Base-by-base conservation (phyloP, 2,888 invertebrate species). In the Cerastis leucographa region DNA sequence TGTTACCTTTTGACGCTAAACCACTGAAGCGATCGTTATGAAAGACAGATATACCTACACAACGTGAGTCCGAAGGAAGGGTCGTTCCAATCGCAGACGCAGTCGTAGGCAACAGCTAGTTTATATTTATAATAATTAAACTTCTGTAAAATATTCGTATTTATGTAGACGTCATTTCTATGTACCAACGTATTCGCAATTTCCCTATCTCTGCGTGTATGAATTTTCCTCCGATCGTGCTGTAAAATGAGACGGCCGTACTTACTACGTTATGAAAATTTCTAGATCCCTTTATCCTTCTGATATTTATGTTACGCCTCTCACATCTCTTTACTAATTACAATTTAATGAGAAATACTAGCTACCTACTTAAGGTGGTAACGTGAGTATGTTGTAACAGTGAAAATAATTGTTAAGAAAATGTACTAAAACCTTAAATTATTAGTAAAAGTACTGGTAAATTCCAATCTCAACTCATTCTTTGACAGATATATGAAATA, bases 241-340 rank as follows among this genome's bases (percentile, higher is more conserved):
- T 67, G 64, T 71, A 77, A 78, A 85, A 79, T 80, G 68, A 73
- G 64, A 71, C 35, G 19, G 25, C 7, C 46, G 76, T 80, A 64
- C 40, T 3, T 35, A 35, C 29, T 35, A 17, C 66, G 80, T 81
- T 84, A 84, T 83, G 85, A 87, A 86, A 83, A 76, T 84, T 85
- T 80, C 75, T 82, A 77, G 69, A 75, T 84, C 74, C 74, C 74
- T 76, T 83, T 80, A 83, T 85, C 76, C 66, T 69, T 70, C 51
- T 80, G 64, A 70, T 74, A 85, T 78, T 72, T 83, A 76, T 61
- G 40, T 78, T 61, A 56, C 44, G 46, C 35, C 51, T 70, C 49
- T 40, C 35, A 44, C 17, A 67, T 74, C 61, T 64, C 54, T 46
- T 56, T 54, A 29, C 44, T 78, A 46, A 74, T 70, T 75, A 59